Conservation (phyloP, 2,113 vertebrate genomes). For the Calidris pygmaea region DNA sequence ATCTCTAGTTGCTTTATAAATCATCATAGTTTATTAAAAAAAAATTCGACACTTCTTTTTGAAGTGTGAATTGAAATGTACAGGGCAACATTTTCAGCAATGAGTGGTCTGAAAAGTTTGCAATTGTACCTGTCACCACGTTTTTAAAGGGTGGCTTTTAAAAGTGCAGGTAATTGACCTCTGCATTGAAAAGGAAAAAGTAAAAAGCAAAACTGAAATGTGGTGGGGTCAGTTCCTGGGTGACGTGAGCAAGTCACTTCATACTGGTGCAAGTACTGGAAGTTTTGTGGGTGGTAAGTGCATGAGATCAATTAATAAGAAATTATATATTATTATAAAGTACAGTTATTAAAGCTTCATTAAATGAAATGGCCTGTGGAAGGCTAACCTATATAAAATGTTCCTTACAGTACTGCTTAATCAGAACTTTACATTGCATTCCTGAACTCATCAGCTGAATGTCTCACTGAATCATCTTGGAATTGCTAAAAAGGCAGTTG, state of each 20-base stretch:
- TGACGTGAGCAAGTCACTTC: background rate
- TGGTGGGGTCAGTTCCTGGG: background rate
- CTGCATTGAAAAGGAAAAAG: background rate
- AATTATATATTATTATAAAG: background rate
- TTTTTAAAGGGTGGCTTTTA: background rate
- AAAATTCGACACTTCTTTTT: background rate
- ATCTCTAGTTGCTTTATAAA: background rate
- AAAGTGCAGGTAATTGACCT: background rate
- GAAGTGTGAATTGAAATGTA: background rate
- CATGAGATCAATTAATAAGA: background rate
- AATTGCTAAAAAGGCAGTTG: background rate
- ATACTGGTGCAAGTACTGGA: background rate
- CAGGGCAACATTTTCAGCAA: background rate
- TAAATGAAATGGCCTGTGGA: background rate
- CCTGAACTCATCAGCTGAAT: background rate
- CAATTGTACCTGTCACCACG: background rate
- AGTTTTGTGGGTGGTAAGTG: background rate
- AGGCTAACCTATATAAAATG: background rate
- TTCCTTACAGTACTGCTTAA: background rate
- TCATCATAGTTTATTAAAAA: background rate
- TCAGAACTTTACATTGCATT: background rate
- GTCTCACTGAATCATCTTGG: background rate
- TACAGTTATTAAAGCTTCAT: background rate
- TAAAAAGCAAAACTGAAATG: background rate
- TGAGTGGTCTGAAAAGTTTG: background rate